These are phyloP conservation scores for Cepphus grylle DNA, from an alignment of 2,113 vertebrate genomes.

Conservation along the genomic window DNA sequence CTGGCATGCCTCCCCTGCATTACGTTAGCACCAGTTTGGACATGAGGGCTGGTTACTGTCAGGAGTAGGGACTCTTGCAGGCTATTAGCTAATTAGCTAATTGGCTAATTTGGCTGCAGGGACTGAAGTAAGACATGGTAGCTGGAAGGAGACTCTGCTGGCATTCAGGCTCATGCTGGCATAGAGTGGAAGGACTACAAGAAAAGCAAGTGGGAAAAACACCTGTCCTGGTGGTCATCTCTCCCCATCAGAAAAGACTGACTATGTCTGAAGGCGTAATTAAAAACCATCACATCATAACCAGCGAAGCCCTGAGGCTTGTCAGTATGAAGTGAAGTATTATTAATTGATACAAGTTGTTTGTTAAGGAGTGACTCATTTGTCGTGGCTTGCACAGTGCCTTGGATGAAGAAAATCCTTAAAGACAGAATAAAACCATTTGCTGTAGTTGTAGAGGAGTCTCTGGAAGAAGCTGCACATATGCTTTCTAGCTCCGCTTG, in stretches of 20 bases:
- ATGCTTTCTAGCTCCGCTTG: not conserved
- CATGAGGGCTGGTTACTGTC: not conserved
- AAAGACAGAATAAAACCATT: not conserved
- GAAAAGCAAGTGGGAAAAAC: not conserved
- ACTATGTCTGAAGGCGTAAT: not conserved
- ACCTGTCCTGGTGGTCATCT: not conserved
- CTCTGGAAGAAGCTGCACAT: not conserved
- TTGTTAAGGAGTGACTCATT: not conserved
- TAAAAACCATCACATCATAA: not conserved
- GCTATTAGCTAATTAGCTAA: not conserved
- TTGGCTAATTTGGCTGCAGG: not conserved
- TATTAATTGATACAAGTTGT: not conserved
- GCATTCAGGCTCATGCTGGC: not conserved
- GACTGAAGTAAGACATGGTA: not conserved
- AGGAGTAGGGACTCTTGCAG: not conserved
- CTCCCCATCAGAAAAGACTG: not conserved
- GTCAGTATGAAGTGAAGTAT: not conserved
- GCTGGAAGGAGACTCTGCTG: not conserved
- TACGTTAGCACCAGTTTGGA: not conserved
- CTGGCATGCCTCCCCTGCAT: not conserved
- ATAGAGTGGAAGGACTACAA: not conserved
- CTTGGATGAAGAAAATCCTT: not conserved
- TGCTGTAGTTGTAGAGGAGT: not conserved
- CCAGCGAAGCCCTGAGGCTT: not conserved
- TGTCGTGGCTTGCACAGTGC: not conserved